Percentiles rank a stretch among this genome's conserved stretches.
These are phyloP conservation scores for Protophormia terraenovae DNA, from an alignment of 2,888 invertebrate species.

Conservation along the genomic window DNA sequence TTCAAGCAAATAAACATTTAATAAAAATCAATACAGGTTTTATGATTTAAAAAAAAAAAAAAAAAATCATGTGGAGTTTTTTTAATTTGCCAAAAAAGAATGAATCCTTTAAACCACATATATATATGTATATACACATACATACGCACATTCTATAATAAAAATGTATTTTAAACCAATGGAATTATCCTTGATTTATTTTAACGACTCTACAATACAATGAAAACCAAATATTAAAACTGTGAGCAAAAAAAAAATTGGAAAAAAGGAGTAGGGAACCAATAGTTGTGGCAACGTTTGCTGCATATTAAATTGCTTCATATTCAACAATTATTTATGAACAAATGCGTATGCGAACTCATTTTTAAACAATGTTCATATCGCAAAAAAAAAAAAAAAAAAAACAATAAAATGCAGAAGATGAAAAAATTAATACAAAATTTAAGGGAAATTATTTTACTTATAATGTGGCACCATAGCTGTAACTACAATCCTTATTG, in stretches of 20 bases:
- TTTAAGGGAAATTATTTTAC: constrained; percentile 11
- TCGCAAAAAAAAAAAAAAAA: no score
- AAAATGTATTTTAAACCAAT: constrained; percentile 61
- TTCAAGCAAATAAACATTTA: constrained; percentile 63
- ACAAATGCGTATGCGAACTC: constrained; percentile 8
- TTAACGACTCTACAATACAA: constrained; percentile 56
- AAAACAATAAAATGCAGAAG: constrained; percentile 42
- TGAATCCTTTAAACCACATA: constrained; percentile 51
- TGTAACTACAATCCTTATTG: constrained; percentile 23
- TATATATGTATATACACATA: background rate
- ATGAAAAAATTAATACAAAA: background rate
- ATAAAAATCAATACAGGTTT: constrained; percentile 62
- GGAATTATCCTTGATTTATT: constrained; percentile 68
- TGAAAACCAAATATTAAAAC: constrained; percentile 13
- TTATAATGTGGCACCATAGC: background rate
- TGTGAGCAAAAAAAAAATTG: background rate
- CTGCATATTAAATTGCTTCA: constrained; percentile 54
- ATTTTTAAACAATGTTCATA: background rate
- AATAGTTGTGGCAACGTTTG: constrained; percentile 57
- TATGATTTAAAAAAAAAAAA: constrained; percentile 49
- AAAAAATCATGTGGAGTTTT: constrained; percentile 52
- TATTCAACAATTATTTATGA: constrained; percentile 51
- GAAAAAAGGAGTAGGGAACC: constrained; percentile 14
- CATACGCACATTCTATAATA: constrained; percentile 35
- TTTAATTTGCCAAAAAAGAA: constrained; percentile 36